These are phyloP conservation scores for Acromyrmex heyeri DNA, from an alignment of 1,140 invertebrate species.

Conservation along the genomic window DNA sequence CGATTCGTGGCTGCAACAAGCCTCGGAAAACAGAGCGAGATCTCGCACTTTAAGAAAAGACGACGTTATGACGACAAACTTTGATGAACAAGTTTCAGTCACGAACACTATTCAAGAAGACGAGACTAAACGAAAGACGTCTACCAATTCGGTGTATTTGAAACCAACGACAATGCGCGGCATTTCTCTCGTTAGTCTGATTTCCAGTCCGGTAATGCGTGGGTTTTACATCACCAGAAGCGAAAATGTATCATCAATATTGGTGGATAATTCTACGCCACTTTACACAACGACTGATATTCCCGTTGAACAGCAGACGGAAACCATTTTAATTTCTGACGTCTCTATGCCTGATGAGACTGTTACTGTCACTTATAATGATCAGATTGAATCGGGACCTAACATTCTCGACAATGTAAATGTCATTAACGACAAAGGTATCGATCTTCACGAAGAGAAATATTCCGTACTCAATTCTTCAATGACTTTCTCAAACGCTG, in stretches of 20 bases:
- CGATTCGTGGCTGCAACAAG: conserved; percentile 39
- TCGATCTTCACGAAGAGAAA: not conserved
- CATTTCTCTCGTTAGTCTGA: conserved; percentile 35
- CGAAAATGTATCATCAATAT: not conserved
- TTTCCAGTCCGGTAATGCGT: conserved; percentile 18
- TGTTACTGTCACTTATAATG: not conserved
- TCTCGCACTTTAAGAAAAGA: conserved; percentile 4
- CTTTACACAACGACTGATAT: not conserved
- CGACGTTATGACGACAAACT: conserved; percentile 9
- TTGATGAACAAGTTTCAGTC: conserved; percentile 56
- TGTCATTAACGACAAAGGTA: conserved; percentile 6
- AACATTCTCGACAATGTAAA: not conserved
- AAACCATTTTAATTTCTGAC: not conserved
- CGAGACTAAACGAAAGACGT: conserved; percentile 33
- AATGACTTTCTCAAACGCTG: not conserved
- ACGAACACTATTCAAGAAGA: conserved; percentile 33
- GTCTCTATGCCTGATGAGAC: not conserved
- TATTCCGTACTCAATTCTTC: not conserved
- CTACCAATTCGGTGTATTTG: conserved; percentile 7
- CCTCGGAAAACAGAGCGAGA: conserved; percentile 13
- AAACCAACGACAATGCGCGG: conserved; percentile 72
- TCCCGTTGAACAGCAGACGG: not conserved
- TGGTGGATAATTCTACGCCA: not conserved
- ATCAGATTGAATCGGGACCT: not conserved
- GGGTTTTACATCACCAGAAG: conserved; percentile 80